phyloP scores from a whole-genome alignment of 2,797 vertebrate genomes.

The Amniataba percoides region DNA sequence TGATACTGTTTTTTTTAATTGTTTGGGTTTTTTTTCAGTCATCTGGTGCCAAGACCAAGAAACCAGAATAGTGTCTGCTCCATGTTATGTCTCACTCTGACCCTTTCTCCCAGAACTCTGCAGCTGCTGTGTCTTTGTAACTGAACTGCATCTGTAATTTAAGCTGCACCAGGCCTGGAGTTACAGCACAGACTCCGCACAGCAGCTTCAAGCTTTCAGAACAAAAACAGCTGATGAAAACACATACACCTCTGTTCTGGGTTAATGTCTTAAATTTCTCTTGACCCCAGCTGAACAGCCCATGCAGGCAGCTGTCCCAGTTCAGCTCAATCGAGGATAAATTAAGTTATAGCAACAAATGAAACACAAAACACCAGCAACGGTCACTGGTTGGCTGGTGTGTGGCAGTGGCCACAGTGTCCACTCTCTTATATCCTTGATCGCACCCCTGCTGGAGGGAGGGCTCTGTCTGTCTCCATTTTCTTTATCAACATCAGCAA shows the following conservation, averaged over 20 bases:
- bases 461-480: constrained; percentile 40
- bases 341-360: constrained; percentile 1
- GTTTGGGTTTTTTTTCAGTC: neutral
- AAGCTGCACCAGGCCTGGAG: constrained; percentile 42
- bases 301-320: neutral
- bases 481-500: constrained; percentile 46
- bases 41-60: neutral
- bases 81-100: constrained; percentile 5
- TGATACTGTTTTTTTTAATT: neutral
- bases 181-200: constrained; percentile 44
- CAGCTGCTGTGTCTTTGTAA: constrained; percentile 49
- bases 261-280: constrained; percentile 36
- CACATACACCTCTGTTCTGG: constrained; percentile 23
- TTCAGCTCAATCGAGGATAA: neutral
- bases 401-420: neutral
- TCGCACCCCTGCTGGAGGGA: constrained; percentile 19
- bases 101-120: constrained; percentile 10
- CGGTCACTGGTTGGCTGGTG: neutral
- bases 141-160: constrained; percentile 62
- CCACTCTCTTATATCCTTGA: constrained; percentile 26
- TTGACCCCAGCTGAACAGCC: neutral
- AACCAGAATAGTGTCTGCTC: neutral
- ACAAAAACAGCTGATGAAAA: constrained; percentile 57
- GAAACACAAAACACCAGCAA: constrained; percentile 17
- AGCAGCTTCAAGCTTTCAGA: constrained; percentile 37